Evolutionary conservation across 1,140 invertebrate species (phyloP), one percentile per base, ranked within the genome.

Genomic region (Atopsyche davidsoni): DNA sequence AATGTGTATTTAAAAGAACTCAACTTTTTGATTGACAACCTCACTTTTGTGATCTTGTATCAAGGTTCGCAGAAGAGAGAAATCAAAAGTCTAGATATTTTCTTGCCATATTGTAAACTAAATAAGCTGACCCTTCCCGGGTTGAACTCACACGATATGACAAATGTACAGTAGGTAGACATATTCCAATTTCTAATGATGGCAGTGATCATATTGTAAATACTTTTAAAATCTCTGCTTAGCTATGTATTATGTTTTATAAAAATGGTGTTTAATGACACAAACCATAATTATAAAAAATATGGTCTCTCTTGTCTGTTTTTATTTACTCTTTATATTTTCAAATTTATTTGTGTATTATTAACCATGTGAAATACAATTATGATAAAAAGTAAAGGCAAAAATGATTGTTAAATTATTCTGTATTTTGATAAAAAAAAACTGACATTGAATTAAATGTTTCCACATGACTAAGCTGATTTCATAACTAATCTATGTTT

Each of bases 41-140:
- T 42, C 45, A 59, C 63, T 64, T 60, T 67, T 68, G 55, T 53
- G 64, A 68, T 62, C 72, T 74, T 74, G 72, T 74, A 74, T 74
- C 72, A 74, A 74, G 70, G 60, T 72, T 61, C 22, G 18, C 40
- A 46, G 52, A 53, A 47, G 39, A 31, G 24, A 31, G 49, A 36
- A 24, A 24, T 44, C 14, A 34, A 65, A 55, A 13, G 60, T 59
- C 61, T 60, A 59, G 60, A 58, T 42, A 14, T 42, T 63, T 59
- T 73, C 70, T 74, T 74, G 72, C 72, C 72, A 74, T 74, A 74
- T 67, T 53, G 55, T 46, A 46, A 43, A 40, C n/a, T 46, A 21
- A 40, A 40, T 34, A 13, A 51, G 31, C 13, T 21, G 14, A 23
- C 21, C 31, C 43, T 38, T 19, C 24, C 31, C 24, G 9, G 35